Conservation (phyloP, 2,888 invertebrate genomes). For the Autographa gamma region DNA sequence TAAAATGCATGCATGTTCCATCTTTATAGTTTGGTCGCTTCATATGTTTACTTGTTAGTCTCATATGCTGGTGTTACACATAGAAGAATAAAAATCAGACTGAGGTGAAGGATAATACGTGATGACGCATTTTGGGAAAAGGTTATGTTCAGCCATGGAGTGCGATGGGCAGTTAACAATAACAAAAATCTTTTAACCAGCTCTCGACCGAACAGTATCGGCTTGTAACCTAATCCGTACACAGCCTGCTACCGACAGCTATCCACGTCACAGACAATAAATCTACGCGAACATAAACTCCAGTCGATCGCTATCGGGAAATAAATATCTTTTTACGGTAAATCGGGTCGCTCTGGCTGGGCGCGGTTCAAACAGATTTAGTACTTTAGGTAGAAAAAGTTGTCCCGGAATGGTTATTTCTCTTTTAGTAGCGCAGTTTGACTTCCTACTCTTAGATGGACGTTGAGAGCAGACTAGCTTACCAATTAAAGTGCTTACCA, state of each 20-base stretch:
- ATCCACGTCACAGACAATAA: constrained; percentile 29
- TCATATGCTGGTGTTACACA: too few relatives aligned
- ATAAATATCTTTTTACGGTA: constrained; percentile 55
- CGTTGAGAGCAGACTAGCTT: too few relatives aligned
- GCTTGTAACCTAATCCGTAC: constrained; percentile 9
- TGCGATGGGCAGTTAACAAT: not conserved
- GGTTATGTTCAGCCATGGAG: too few relatives aligned
- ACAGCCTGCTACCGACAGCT: constrained; percentile 19
- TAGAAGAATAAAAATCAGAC: too few relatives aligned
- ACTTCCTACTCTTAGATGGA: too few relatives aligned
- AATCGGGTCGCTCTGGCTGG: constrained; percentile 26
- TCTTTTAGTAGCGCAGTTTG: not conserved
- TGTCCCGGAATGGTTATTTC: not conserved
- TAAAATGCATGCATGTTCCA: too few relatives aligned
- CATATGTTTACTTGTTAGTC: too few relatives aligned
- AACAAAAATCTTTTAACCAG: not conserved
- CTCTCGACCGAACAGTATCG: not conserved
- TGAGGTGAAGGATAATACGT: too few relatives aligned
- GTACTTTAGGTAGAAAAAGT: not conserved
- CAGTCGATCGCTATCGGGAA: constrained; percentile 53
- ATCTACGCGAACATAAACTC: constrained; percentile 44
- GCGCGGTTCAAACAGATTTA: constrained; percentile 22
- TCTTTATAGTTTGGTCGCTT: too few relatives aligned
- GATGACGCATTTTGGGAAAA: too few relatives aligned
- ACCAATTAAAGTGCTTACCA: too few relatives aligned